Evolutionary conservation across 2,797 vertebrate genomes (phyloP), one percentile per base, ranked within the genome.

Genomic region (Gouania willdenowi): DNA sequence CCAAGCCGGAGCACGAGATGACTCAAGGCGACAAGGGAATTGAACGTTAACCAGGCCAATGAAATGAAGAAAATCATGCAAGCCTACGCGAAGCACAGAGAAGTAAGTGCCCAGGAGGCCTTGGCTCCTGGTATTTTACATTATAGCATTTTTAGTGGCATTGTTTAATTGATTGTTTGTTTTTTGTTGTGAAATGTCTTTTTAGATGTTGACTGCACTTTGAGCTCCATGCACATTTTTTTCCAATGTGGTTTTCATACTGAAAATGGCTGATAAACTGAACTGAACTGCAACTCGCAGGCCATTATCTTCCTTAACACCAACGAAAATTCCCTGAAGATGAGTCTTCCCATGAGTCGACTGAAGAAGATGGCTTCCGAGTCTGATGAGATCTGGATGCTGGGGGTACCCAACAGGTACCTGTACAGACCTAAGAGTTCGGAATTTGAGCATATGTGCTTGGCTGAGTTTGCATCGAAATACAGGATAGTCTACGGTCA

Each of bases 21-120:
- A 17, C 26, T 40, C 2, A 2, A 18, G 0, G 3, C 19, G 2
- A 2, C 31, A 0, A 30, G 19, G 2, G 39, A 6, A 9, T 13
- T 6, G 2, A 15, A 0, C 4, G 21, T 48, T 0, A 39, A 38
- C 6, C 7, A 38, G 6, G 5, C 0, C 0, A 26, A 27, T 1
- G 18, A 35, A 3, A 45, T 45, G 42, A 45, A 22, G 6, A 1
- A 8, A 4, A 36, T 45, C 3, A 36, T 46, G 18, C 33, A 46
- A 5, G 32, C 13, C 2, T 36, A 36, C 12, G 2, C 10, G 0
- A 33, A 43, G 19, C 29, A 43, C 7, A 18, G 22, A 16, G 0
- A 43, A 2, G 41, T 33, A 3, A 43, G 29, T 4, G 15, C 22
- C 1, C 40, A 32, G 3, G 28, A 42, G 2, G 14, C 10, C 0